phyloP scores from a whole-genome alignment of 1,140 invertebrate species.

The Gonatopus flavifemur region DNA sequence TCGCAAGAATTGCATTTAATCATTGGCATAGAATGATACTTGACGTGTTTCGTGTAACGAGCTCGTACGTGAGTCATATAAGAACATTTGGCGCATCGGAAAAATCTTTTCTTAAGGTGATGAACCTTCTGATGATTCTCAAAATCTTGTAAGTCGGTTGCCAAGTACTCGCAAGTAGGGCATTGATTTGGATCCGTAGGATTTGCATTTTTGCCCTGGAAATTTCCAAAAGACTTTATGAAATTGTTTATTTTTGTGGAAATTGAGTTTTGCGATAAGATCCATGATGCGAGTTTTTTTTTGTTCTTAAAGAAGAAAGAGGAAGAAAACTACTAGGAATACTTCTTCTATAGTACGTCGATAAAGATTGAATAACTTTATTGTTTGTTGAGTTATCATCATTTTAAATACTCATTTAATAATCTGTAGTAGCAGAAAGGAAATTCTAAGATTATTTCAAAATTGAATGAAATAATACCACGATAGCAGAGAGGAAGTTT shows the following conservation, averaged over 20 bases:
- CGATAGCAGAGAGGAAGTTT: no score
- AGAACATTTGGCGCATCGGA: slow-evolving; percentile 84
- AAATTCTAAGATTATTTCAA: no score
- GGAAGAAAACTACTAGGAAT: neutral
- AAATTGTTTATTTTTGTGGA: slow-evolving; percentile 4
- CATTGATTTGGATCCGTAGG: slow-evolving; percentile 19
- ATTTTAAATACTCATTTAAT: no score
- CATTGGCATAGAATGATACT: slow-evolving; percentile 91
- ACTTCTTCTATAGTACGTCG: neutral
- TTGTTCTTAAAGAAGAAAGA: neutral
- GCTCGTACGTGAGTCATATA: slow-evolving; percentile 89
- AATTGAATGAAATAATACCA: no score
- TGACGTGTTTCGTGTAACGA: slow-evolving; percentile 91
- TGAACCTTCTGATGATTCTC: slow-evolving; percentile 51
- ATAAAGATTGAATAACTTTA: no score
- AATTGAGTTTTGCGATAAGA: neutral
- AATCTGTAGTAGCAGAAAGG: no score
- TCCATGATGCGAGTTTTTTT: neutral
- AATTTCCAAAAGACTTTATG: slow-evolving; percentile 21
- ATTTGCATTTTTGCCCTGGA: slow-evolving; percentile 15
- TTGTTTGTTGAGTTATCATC: no score
- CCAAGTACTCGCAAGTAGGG: slow-evolving; percentile 26
- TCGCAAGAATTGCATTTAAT: slow-evolving; percentile 92
- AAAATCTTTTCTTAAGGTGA: slow-evolving; percentile 67
- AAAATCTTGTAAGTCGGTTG: slow-evolving; percentile 35